These are phyloP conservation scores for Micromys minutus DNA, from an alignment of 2,113 vertebrate genomes.

Conservation along the genomic window DNA sequence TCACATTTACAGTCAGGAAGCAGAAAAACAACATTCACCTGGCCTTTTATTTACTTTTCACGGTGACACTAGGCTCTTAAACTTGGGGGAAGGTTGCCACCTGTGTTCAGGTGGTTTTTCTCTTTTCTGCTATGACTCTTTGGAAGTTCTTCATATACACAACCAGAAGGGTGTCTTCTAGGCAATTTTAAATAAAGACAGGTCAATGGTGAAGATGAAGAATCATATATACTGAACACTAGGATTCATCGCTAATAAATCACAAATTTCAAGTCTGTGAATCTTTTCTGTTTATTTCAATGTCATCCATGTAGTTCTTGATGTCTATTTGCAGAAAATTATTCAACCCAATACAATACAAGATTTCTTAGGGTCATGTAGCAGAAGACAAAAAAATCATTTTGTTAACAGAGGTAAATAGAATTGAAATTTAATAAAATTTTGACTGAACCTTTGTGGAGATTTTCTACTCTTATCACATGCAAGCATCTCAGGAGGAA, in stretches of 20 bases:
- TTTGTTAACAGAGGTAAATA: neutral
- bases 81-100: neutral
- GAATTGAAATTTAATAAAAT: slow-evolving; percentile 1
- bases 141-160: neutral
- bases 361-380: neutral
- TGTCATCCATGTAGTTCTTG: neutral
- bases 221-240: neutral
- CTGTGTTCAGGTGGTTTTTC: neutral
- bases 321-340: neutral
- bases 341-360: neutral
- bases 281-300: neutral
- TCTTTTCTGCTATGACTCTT: neutral
- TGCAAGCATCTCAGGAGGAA: neutral
- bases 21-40: neutral
- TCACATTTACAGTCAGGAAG: neutral
- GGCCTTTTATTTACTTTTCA: neutral
- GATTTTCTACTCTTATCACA: neutral
- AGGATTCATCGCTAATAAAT: neutral
- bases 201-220: neutral
- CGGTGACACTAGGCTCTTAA: neutral
- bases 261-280: neutral
- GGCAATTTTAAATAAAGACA: neutral
- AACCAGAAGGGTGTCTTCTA: neutral
- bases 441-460: neutral
- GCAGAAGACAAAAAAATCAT: neutral